phyloP scores from a whole-genome alignment of 2,888 invertebrate genomes.

The Trichogramma evanescens region DNA sequence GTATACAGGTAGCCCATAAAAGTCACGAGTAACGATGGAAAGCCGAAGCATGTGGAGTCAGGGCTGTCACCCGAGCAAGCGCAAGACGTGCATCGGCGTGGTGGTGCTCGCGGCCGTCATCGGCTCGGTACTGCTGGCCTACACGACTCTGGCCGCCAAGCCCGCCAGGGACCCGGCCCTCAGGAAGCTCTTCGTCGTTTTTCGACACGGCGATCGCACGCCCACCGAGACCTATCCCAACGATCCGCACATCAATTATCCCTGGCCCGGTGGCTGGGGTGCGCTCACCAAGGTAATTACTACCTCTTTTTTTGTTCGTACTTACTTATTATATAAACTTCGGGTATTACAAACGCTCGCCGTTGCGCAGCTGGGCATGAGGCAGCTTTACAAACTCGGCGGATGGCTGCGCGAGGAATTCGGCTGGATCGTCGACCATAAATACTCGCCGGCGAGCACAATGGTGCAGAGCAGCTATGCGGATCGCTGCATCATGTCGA shows the following conservation, averaged over 20 bases:
- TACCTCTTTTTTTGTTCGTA: neutral
- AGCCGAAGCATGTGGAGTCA: constrained; percentile 21
- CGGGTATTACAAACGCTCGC: neutral
- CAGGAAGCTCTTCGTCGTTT: constrained; percentile 48
- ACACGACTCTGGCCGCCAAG: constrained; percentile 30
- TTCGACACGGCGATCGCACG: constrained; percentile 76
- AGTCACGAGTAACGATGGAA: constrained; percentile 27
- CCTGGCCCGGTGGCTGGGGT: constrained; percentile 78
- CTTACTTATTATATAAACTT: neutral
- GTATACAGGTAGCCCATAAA: neutral
- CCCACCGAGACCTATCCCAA: constrained; percentile 70
- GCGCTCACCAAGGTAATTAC: constrained; percentile 67
- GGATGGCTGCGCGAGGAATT: constrained; percentile 65
- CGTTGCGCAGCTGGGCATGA: constrained; percentile 61
- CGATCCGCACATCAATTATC: constrained; percentile 68
- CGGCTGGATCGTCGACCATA: constrained; percentile 56
- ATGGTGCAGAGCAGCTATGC: constrained; percentile 66
- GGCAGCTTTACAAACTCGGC: constrained; percentile 69
- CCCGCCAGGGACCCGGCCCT: constrained; percentile 18
- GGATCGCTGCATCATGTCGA: constrained; percentile 82
- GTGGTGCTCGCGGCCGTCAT: constrained; percentile 30
- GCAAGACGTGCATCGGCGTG: constrained; percentile 29
- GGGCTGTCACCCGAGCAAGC: constrained; percentile 27
- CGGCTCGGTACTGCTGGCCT: constrained; percentile 32
- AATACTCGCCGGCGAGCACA: constrained; percentile 27